Evolutionary conservation across 1,140 invertebrate species (phyloP).

Genomic region (Drosophila sp.): DNA sequence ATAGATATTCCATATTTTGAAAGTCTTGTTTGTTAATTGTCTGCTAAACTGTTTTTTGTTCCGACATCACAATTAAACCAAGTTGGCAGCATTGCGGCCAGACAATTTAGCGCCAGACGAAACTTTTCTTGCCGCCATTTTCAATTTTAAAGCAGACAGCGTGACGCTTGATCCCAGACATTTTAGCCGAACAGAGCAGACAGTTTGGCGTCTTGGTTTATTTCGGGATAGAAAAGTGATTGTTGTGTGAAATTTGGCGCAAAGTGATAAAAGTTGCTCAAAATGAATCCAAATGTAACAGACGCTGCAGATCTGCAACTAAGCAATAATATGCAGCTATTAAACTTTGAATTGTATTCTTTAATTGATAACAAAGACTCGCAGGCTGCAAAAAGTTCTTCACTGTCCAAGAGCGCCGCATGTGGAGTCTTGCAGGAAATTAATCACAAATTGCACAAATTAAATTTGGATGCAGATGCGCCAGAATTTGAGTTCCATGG

Average conservation of each 20-base stretch:
- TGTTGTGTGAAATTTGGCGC: conserved; percentile 6
- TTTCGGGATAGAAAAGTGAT: not conserved
- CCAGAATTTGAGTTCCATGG: conserved; percentile 57
- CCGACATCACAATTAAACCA: too few species aligned
- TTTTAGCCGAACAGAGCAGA: conserved; percentile 12
- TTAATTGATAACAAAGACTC: conserved; percentile 40
- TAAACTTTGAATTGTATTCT: conserved; percentile 36
- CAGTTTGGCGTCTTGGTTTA: conserved; percentile 10
- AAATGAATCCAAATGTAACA: conserved; percentile 1
- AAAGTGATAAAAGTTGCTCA: not conserved
- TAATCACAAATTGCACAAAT: conserved; percentile 28
- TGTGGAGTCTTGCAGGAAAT: conserved; percentile 33
- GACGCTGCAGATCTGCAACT: conserved; percentile 38
- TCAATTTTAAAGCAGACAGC: conserved; percentile 14
- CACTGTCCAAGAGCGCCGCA: not conserved
- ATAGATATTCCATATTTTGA: too few species aligned
- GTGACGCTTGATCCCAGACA: conserved; percentile 7
- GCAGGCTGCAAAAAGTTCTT: too few species aligned
- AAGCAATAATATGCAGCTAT: conserved; percentile 35
- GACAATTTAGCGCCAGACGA: conserved; percentile 26
- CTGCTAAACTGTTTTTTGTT: too few species aligned
- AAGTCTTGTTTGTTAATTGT: too few species aligned
- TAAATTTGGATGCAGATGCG: conserved; percentile 22
- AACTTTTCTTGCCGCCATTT: conserved; percentile 28
- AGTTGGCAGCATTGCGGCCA: too few species aligned